phyloP scores from a whole-genome alignment of 2,113 vertebrate species.

The Xerus inauris region DNA sequence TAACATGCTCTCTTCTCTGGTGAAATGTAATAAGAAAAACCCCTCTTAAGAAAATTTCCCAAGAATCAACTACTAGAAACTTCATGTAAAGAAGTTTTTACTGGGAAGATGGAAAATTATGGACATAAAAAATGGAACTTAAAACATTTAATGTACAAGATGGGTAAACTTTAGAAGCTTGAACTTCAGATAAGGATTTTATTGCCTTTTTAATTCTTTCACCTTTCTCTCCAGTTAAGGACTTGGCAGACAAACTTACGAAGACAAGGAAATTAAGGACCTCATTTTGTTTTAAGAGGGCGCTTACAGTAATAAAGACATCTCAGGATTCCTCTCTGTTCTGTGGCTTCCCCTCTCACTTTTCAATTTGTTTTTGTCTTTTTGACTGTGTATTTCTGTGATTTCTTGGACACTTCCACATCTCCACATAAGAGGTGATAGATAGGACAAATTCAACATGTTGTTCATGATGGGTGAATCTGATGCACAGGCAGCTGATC shows the following conservation, averaged over 20 bases:
- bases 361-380: background rate
- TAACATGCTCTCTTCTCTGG: background rate
- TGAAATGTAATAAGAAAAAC: background rate
- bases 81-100: background rate
- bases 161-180: conserved; percentile 18
- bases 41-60: background rate
- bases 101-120: background rate
- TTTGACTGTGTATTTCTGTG: background rate
- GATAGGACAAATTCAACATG: background rate
- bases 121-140: background rate
- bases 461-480: background rate
- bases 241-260: background rate
- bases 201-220: conserved; percentile 21
- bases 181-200: conserved; percentile 38
- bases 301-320: background rate
- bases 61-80: background rate
- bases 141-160: background rate
- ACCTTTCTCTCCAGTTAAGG: background rate
- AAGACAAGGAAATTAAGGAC: background rate
- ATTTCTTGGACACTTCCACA: background rate
- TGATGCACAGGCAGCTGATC: background rate
- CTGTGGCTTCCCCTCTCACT: background rate
- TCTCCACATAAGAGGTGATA: background rate
- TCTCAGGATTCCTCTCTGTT: background rate
- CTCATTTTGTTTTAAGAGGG: background rate